Evolutionary conservation across 2,797 vertebrate genomes (phyloP).

Genomic region (Mormyrus proboscirostris): DNA sequence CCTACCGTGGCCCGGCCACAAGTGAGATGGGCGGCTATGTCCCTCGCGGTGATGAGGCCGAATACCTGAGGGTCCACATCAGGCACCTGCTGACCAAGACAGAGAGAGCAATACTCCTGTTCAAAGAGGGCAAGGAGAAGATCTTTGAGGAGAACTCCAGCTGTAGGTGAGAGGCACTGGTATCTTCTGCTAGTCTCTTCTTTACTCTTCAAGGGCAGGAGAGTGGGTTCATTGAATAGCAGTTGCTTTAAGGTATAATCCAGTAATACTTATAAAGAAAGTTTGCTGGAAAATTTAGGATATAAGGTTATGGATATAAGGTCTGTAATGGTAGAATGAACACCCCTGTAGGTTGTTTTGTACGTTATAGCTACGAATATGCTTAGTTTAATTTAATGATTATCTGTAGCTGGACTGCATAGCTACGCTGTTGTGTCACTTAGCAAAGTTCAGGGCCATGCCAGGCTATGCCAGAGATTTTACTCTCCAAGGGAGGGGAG

Average conservation of each 20-base stretch:
- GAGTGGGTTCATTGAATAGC: neutral
- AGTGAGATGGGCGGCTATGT: neutral
- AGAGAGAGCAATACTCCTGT: constrained; percentile 59
- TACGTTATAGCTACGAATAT: neutral
- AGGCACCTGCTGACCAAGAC: constrained; percentile 70
- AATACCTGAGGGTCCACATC: constrained; percentile 63
- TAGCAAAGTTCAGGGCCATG: neutral
- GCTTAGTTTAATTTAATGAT: neutral
- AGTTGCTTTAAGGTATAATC: neutral
- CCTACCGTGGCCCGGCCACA: constrained; percentile 36
- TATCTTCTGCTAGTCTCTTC: neutral
- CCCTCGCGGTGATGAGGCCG: constrained; percentile 52
- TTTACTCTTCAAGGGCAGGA: neutral
- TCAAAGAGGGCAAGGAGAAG: constrained; percentile 60
- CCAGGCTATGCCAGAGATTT: neutral
- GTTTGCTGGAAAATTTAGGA: neutral
- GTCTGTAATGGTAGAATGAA: neutral
- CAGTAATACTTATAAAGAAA: neutral
- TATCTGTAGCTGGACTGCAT: neutral
- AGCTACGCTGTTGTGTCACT: neutral
- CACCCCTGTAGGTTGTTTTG: neutral
- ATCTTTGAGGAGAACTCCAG: constrained; percentile 66
- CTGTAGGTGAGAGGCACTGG: constrained; percentile 55
- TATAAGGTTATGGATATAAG: too few species aligned
- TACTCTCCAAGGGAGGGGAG: neutral